Conservation (phyloP, 2,888 invertebrate genomes). For the Mechanitis messenoides region DNA sequence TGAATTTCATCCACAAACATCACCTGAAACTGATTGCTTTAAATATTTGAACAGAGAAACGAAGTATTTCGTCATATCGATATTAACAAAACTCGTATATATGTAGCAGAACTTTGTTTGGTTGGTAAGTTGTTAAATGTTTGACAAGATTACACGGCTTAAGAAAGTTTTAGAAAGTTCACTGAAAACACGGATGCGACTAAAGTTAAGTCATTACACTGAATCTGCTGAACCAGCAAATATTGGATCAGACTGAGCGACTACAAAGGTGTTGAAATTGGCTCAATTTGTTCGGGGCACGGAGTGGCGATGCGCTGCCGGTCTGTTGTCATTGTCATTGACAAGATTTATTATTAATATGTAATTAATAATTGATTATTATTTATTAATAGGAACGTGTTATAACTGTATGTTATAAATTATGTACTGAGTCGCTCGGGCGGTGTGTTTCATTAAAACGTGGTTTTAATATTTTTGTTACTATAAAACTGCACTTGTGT, state of each 20-base stretch:
- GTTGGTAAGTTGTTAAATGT: conserved; percentile 2
- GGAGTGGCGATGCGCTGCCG: conserved; percentile 37
- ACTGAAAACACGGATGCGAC: conserved; percentile 15
- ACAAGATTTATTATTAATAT: conserved; percentile 25
- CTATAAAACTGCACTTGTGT: too few relatives aligned
- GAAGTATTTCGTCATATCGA: conserved; percentile 1
- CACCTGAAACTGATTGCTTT: conserved; percentile 6
- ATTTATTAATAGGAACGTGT: too few relatives aligned
- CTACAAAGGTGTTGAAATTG: conserved; percentile 58
- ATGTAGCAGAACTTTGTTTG: neutral
- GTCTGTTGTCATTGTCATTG: conserved; percentile 37
- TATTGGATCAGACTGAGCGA: conserved; percentile 51
- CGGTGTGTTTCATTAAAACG: neutral
- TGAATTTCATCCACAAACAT: conserved; percentile 11
- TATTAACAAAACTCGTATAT: neutral
- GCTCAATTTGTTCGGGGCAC: conserved; percentile 61
- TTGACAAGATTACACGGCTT: neutral
- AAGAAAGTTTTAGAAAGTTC: neutral
- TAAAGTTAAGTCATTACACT: conserved; percentile 35
- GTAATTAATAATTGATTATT: conserved; percentile 10
- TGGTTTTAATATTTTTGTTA: too few relatives aligned
- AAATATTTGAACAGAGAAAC: neutral
- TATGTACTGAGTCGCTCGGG: neutral
- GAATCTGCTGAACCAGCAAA: conserved; percentile 49
- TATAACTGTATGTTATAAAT: too few relatives aligned